These are phyloP conservation scores for Dermochelys coriacea DNA, from an alignment of 2,797 vertebrate genomes.

Conservation along the genomic window DNA sequence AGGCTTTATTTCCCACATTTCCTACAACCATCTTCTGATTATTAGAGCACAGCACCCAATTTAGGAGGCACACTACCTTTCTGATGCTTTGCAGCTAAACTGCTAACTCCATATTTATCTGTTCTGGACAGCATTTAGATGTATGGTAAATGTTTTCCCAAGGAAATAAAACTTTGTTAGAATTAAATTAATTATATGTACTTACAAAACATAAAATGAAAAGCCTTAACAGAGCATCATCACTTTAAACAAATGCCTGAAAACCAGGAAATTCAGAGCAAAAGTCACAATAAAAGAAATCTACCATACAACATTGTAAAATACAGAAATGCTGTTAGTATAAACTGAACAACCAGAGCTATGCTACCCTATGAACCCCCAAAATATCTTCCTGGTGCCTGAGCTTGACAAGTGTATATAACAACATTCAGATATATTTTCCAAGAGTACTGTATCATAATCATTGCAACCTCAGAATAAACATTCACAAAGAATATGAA, in stretches of 20 bases:
- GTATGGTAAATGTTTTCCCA: neutral
- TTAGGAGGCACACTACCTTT: neutral
- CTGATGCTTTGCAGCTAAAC: neutral
- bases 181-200: neutral
- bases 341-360: neutral
- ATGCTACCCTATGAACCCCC: neutral
- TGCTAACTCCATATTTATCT: neutral
- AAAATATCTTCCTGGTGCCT: neutral
- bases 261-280: neutral
- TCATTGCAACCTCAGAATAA: neutral
- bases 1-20: conserved; percentile 43
- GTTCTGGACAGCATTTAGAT: fast-evolving
- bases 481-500: neutral
- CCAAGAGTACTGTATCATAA: neutral
- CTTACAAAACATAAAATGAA: neutral
- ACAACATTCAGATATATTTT: no score
- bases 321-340: neutral
- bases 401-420: neutral
- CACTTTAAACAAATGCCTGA: neutral
- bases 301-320: neutral
- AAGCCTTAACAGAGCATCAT: neutral
- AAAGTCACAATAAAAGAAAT: neutral
- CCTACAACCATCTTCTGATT: conserved; percentile 1
- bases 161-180: neutral
- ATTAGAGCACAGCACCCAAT: neutral